Base-by-base conservation (phyloP, 2,113 vertebrate genomes). In the human (Homo sapiens) region DNA sequence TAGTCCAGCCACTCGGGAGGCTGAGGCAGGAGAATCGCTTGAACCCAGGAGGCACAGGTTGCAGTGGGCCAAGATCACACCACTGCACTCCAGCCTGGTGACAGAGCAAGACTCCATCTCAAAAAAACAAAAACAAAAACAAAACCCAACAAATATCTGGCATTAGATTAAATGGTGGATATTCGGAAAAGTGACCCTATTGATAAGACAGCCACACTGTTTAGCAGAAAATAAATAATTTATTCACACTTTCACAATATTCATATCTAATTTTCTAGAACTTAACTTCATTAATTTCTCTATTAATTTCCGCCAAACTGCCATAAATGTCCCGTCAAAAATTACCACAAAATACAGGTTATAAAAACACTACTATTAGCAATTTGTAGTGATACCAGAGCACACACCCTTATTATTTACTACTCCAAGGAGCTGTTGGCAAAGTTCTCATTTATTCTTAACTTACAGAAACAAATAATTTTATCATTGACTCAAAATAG, bases 391-490 rank as follows among this genome's bases (percentile, higher is more conserved):
- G 70, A 16, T 50, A 93, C 72, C 48, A 80, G 64, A 13, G 23
- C 57, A 95, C 7, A 75, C 3, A 61, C 30, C 30, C n/a, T 66
- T 73, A 84, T 66, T 83, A 52, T 38, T 91, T 83, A 88, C 45
- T 83, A 78, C 14, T 45, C 18, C 13, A 94, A 92, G 40, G 16
- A 92, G 70, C 22, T 91, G 43, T 13, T 93, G 57, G 70, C 76
- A 95, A 95, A 87, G 48, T 23, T 94, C 45, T 76, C 80, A 97
- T 61, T 95, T 55, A 83, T 82, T 90, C 85, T 93, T 95, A 82
- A 97, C 8, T 87, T 94, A 95, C 3, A 94, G 59, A 93, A 45
- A 96, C 55, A 92, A 96, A 43, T 76, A 89, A 89, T 85, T 95
- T 87, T 78, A 90, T 55, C 85, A 81, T 0, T 85, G 40, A 79